Evolutionary conservation across 2,888 invertebrate species (phyloP).

Genomic region (Quadroppia sp.): DNA sequence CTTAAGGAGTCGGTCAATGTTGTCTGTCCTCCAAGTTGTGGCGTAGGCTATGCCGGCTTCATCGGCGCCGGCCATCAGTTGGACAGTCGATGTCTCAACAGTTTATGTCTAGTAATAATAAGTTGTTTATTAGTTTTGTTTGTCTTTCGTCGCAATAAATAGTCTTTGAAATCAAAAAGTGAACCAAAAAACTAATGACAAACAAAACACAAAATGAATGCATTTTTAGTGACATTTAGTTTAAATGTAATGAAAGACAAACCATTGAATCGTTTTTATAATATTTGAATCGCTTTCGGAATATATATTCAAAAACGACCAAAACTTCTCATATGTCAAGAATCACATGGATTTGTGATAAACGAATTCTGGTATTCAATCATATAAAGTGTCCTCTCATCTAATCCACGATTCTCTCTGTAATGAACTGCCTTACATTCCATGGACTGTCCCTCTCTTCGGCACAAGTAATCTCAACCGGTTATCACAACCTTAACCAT

Average conservation of each 20-base stretch:
- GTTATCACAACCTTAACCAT: constrained; percentile 27
- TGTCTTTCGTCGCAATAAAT: not conserved
- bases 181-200: not conserved
- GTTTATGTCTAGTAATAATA: constrained; percentile 21
- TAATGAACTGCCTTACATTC: no score
- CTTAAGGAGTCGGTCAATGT: constrained; percentile 82
- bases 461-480: constrained; percentile 25
- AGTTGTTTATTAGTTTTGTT: constrained; percentile 16
- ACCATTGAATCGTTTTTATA: not conserved
- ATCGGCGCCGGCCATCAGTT: constrained; percentile 16
- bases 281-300: no score
- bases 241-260: not conserved
- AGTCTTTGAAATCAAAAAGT: no score
- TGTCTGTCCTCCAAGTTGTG: constrained; percentile 87
- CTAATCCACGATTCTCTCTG: not conserved
- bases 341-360: constrained; percentile 10
- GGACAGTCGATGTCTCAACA: not conserved
- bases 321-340: no score
- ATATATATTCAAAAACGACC: no score
- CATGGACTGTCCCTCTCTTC: not conserved
- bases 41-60: constrained; percentile 18
- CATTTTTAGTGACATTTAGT: not conserved
- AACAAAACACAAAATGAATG: no score
- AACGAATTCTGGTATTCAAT: constrained; percentile 10
- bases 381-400: not conserved